Percentiles rank a stretch among this genome's conserved stretches.
These are phyloP conservation scores for Alosa sapidissima DNA, from an alignment of 2,797 vertebrate genomes.

Conservation along the genomic window DNA sequence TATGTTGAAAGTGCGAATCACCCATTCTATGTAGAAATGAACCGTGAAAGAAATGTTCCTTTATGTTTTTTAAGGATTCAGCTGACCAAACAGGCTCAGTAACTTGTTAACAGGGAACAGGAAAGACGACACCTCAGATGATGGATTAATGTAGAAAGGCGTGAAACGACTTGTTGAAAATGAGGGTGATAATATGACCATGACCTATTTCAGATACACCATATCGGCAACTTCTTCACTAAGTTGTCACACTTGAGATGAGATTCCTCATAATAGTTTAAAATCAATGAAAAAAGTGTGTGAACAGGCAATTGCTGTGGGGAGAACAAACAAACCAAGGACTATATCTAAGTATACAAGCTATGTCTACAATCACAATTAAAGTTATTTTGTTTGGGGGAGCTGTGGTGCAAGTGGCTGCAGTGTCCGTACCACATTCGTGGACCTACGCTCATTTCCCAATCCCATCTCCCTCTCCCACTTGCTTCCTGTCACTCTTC, in stretches of 20 bases:
- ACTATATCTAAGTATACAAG: background rate
- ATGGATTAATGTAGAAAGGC: background rate
- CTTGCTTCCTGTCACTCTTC: too few relatives aligned
- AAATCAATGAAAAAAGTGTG: background rate
- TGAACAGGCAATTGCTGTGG: background rate
- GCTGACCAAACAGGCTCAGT: background rate
- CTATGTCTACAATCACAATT: too few relatives aligned
- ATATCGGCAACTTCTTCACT: background rate
- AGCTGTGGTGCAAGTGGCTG: too few relatives aligned
- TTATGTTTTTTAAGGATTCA: background rate
- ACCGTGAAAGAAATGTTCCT: background rate
- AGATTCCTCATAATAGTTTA: background rate
- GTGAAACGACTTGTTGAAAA: background rate
- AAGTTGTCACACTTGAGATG: background rate
- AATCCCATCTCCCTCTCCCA: too few relatives aligned
- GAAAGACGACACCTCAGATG: constrained; percentile 5
- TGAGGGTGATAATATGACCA: background rate
- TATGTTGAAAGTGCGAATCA: background rate
- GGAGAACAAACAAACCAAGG: background rate
- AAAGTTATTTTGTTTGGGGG: too few relatives aligned
- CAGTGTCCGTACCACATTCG: too few relatives aligned
- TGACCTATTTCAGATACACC: constrained; percentile 1
- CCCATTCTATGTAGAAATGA: background rate
- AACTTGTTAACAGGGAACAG: background rate
- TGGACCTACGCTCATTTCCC: too few relatives aligned